These are phyloP conservation scores for Oryzias javanicus DNA, from an alignment of 2,113 vertebrate genomes.

Conservation along the genomic window DNA sequence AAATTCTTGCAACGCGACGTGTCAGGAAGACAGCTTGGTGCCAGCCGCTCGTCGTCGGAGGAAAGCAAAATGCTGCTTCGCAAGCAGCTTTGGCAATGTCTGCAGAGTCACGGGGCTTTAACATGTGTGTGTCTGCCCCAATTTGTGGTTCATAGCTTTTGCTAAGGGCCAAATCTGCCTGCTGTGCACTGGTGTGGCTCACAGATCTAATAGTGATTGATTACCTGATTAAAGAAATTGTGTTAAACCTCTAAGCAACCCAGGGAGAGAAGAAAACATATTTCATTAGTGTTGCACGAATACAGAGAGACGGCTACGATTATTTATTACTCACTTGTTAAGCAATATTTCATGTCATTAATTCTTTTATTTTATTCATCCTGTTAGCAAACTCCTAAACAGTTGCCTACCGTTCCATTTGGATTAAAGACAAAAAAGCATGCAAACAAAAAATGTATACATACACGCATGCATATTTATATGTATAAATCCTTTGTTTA, in stretches of 20 bases:
- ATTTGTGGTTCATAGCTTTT: slow-evolving; percentile 57
- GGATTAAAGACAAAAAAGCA: too few relatives aligned
- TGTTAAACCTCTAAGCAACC: slow-evolving; percentile 60
- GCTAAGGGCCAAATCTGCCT: slow-evolving; percentile 62
- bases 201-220: slow-evolving; percentile 69
- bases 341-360: too few relatives aligned
- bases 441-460: too few relatives aligned
- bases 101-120: slow-evolving; percentile 42
- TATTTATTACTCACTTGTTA: slow-evolving; percentile 31
- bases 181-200: slow-evolving; percentile 47
- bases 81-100: slow-evolving; percentile 42
- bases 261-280: slow-evolving; percentile 47
- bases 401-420: too few relatives aligned
- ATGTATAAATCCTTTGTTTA: too few relatives aligned
- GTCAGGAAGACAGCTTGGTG: slow-evolving; percentile 54
- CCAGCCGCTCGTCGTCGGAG: slow-evolving; percentile 49
- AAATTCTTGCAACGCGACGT: slow-evolving; percentile 56
- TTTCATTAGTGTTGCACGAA: slow-evolving; percentile 48
- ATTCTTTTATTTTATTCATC: too few relatives aligned
- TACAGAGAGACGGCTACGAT: slow-evolving; percentile 24
- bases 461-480: too few relatives aligned
- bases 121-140: slow-evolving; percentile 53
- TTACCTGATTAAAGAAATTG: slow-evolving; percentile 65
- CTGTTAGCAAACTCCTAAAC: too few relatives aligned
- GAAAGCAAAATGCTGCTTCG: slow-evolving; percentile 48